A percentile compares a stretch with the other conserved stretches of the same genome.
These are phyloP conservation scores for Umimayanthus chanpuru DNA, from an alignment of 92 coral and sea anemone genomes.

Conservation along the genomic window DNA sequence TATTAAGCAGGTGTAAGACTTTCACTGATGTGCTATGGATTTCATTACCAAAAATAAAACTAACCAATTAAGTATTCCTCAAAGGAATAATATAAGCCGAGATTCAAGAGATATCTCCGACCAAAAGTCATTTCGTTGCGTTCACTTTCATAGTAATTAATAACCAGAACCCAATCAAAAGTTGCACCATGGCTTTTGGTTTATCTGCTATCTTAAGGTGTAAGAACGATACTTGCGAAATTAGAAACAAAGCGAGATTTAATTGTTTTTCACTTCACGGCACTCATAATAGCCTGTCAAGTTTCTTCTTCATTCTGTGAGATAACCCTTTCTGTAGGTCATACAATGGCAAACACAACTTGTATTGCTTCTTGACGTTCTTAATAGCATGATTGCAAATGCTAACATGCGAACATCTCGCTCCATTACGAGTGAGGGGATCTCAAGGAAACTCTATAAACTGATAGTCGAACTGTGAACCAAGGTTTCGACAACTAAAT, in stretches of 20 bases:
- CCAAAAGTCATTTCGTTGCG: constrained; percentile 44
- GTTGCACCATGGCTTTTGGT: constrained; percentile 6
- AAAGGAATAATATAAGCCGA: constrained; percentile 35
- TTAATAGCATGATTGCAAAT: background rate
- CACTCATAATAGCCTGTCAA: constrained; percentile 36
- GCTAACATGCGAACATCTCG: background rate
- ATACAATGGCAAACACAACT: constrained; percentile 20
- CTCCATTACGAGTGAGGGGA: background rate
- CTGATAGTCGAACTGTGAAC: background rate
- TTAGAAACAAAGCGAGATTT: constrained; percentile 43
- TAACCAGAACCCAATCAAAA: constrained; percentile 34
- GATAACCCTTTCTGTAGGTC: constrained; percentile 26
- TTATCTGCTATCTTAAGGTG: constrained; percentile 27
- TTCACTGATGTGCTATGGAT: constrained; percentile 42
- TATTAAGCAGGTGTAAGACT: constrained; percentile 37
- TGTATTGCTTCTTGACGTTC: background rate
- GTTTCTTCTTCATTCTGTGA: constrained; percentile 16
- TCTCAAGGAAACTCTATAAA: background rate
- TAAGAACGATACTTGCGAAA: constrained; percentile 30
- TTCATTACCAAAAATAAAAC: constrained; percentile 47
- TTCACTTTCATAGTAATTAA: constrained; percentile 34
- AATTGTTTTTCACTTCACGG: constrained; percentile 43
- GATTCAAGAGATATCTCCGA: constrained; percentile 32
- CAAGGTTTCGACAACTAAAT: constrained; percentile 8
- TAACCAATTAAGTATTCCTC: constrained; percentile 36